phyloP scores from a whole-genome alignment of 2,797 vertebrate species.

The Sylvilagus floridanus region DNA sequence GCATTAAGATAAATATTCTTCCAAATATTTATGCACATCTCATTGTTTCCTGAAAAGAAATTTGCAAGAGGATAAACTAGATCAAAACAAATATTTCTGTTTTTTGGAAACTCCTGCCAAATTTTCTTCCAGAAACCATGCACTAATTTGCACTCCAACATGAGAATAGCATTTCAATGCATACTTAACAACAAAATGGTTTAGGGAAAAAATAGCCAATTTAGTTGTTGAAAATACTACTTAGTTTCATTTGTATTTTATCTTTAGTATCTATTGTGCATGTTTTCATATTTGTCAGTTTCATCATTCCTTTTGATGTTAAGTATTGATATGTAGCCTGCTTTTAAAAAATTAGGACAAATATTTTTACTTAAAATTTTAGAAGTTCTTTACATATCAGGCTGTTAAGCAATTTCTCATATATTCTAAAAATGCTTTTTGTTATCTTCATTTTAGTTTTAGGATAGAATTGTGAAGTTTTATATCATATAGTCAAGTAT shows the following conservation, averaged over 20 bases:
- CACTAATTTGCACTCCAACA: conserved; percentile 28
- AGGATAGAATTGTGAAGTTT: conserved; percentile 36
- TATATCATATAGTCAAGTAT: neutral
- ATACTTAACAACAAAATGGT: conserved; percentile 30
- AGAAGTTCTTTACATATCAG: conserved; percentile 18
- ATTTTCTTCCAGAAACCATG: conserved; percentile 46
- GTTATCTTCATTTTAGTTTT: conserved; percentile 45
- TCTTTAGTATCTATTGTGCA: conserved; percentile 28
- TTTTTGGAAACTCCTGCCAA: conserved; percentile 52
- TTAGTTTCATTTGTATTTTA: conserved; percentile 51
- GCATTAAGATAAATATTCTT: conserved; percentile 60
- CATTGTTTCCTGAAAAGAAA: conserved; percentile 62
- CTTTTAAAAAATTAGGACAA: conserved; percentile 2
- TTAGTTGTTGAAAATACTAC: conserved; percentile 56
- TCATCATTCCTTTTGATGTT: conserved; percentile 41
- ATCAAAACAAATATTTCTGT: conserved; percentile 54
- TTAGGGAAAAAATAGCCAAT: neutral
- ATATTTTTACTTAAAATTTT: conserved; percentile 53
- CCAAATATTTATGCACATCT: conserved; percentile 48
- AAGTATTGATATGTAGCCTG: neutral
- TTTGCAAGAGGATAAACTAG: conserved; percentile 31
- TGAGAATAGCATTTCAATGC: conserved; percentile 35
- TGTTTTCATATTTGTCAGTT: conserved; percentile 13
- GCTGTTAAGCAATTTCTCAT: conserved; percentile 26
- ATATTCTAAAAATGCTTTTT: neutral